Evolutionary conservation across 2,797 vertebrate species (phyloP).

Genomic region (Channa striata): DNA sequence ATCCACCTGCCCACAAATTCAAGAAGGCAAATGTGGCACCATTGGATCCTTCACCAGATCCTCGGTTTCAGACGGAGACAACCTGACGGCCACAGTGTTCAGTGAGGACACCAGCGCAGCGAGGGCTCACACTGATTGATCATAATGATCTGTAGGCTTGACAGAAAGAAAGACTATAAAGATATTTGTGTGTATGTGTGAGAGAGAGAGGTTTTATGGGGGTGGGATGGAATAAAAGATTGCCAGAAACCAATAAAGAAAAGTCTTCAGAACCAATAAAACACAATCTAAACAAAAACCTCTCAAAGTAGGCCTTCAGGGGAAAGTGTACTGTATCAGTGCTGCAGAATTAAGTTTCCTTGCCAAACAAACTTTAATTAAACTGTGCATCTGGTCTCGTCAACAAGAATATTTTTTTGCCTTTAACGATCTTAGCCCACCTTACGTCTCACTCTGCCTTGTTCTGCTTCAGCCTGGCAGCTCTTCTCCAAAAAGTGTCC

Average conservation of each 20-base stretch:
- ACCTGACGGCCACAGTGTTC: constrained; percentile 13
- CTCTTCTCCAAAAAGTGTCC: constrained; percentile 43
- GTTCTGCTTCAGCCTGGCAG: constrained; percentile 18
- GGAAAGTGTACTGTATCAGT: background rate
- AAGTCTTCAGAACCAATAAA: constrained; percentile 24
- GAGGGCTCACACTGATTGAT: constrained; percentile 62
- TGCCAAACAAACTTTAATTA: constrained; percentile 49
- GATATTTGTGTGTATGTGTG: background rate
- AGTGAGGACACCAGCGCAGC: constrained; percentile 40
- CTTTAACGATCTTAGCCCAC: constrained; percentile 13
- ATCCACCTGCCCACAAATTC: constrained; percentile 9
- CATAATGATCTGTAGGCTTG: constrained; percentile 53
- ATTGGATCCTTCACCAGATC: constrained; percentile 29
- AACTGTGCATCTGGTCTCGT: constrained; percentile 27
- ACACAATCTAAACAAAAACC: constrained; percentile 15
- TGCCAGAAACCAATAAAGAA: constrained; percentile 14
- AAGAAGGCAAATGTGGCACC: constrained; percentile 1
- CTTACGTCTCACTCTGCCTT: constrained; percentile 1
- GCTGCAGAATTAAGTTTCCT: constrained; percentile 11
- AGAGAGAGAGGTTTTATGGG: no score
- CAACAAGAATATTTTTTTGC: constrained; percentile 18
- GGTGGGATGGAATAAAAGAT: background rate
- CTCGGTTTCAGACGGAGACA: constrained; percentile 38
- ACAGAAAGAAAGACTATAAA: constrained; percentile 4
- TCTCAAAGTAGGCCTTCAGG: background rate